phyloP scores from a whole-genome alignment of 2,888 invertebrate genomes.

The Beris chalybata region DNA sequence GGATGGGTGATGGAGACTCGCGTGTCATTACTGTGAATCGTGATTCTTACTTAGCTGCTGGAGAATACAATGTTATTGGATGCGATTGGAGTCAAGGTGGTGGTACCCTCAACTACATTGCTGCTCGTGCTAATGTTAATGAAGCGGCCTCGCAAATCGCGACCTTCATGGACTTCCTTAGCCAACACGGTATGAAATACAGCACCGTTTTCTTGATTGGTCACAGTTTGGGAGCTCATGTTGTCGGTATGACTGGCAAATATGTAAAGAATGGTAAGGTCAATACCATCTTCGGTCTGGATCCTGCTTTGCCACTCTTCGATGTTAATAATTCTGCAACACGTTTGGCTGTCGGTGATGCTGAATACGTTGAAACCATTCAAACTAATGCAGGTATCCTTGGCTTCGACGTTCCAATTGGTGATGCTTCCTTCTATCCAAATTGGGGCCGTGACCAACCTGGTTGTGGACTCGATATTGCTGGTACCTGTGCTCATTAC shows the following conservation, averaged over 20 bases:
- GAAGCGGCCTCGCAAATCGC: constrained; percentile 47
- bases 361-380: constrained; percentile 50
- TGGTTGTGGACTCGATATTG: constrained; percentile 50
- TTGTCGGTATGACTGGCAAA: constrained; percentile 62
- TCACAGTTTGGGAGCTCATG: constrained; percentile 64
- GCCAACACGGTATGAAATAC: constrained; percentile 56
- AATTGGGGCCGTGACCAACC: constrained; percentile 60
- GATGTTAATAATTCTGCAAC: constrained; percentile 42
- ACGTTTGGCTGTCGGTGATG: constrained; percentile 47
- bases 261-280: constrained; percentile 59
- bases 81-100: constrained; percentile 65
- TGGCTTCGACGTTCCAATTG: constrained; percentile 50
- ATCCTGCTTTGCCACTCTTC: constrained; percentile 44
- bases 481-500: constrained; percentile 32
- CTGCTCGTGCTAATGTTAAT: constrained; percentile 56
- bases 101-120: constrained; percentile 60
- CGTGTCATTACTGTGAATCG: constrained; percentile 23
- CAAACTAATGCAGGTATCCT: constrained; percentile 50
- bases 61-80: constrained; percentile 63
- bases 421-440: constrained; percentile 59
- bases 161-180: constrained; percentile 50
- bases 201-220: constrained; percentile 59
- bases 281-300: constrained; percentile 58
- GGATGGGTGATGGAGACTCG: constrained; percentile 60
- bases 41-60: constrained; percentile 60